Evolutionary conservation across 2,113 vertebrate genomes (phyloP), one percentile per base, ranked within the genome.

Genomic region (Kryptolebias marmoratus): DNA sequence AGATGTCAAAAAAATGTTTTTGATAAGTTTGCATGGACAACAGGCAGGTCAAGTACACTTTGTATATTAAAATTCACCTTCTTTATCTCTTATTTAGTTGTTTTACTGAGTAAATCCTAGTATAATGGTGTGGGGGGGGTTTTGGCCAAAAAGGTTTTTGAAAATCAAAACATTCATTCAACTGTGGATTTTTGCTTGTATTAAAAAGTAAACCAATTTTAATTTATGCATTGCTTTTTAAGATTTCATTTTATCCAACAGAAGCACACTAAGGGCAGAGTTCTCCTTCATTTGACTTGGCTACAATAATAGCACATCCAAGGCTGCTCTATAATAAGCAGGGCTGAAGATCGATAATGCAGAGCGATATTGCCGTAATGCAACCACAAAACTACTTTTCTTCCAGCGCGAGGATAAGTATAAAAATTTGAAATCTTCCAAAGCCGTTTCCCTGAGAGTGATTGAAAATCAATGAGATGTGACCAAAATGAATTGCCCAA

Each of bases 331-430:
- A 75, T 84, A 79, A 77, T 72, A 79, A 71, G 65, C n/a, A 36
- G 36, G 60, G 69, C 49, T 64, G 70, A 11, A 31, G 71, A 82
- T 87, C 87, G 6, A 86, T 88, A 57, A 85, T 69, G 68, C 57
- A 69, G 69, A 81, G 48, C 50, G 70, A 84, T 81, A 65, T 0
- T 72, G 63, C 64, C 52, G 62, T 79, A 71, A 80, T 62, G 39
- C 56, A 73, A 82, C 77, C 68, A 74, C 69, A 75, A 66, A 36
- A 47, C 72, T 39, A 31, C 53, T 59, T 73, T 79, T 55, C 70
- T 28, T 58, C 15, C 57, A 62, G 54, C 18, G 2, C 32, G 6
- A 68, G 32, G 73, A 57, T 71, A 53, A 76, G 69, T 45, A 0
- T 30, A 80, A 81, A 82, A 79, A 53, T 14, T 11, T 54, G 30